These are phyloP conservation scores for Lydus trimaculatus DNA, from an alignment of 2,888 invertebrate genomes.

Conservation along the genomic window DNA sequence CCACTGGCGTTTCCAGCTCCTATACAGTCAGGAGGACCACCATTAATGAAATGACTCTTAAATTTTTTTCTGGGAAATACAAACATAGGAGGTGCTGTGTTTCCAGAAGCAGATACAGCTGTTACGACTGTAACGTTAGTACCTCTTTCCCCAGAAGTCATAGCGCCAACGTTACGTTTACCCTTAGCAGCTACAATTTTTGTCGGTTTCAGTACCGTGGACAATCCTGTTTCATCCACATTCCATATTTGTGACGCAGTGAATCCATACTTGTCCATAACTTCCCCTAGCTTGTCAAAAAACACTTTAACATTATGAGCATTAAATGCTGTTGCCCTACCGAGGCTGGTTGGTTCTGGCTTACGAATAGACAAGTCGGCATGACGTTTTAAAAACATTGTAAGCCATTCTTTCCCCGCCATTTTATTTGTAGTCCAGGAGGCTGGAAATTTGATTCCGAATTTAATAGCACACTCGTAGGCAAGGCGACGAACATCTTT, in stretches of 20 bases:
- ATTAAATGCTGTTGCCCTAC: slow-evolving; percentile 31
- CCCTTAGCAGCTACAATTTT: slow-evolving; percentile 44
- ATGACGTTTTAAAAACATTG: slow-evolving; percentile 26
- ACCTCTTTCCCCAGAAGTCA: slow-evolving; percentile 43
- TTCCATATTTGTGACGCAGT: slow-evolving; percentile 42
- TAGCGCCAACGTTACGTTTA: slow-evolving; percentile 21
- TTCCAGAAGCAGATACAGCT: slow-evolving; percentile 25
- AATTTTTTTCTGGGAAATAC: slow-evolving; percentile 26
- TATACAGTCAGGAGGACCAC: background rate
- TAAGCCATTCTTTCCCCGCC: slow-evolving; percentile 30
- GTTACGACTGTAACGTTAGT: slow-evolving; percentile 42
- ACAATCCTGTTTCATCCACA: slow-evolving; percentile 44
- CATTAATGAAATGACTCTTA: background rate
- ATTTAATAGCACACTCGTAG: background rate
- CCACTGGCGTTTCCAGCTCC: background rate
- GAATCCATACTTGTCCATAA: slow-evolving; percentile 32
- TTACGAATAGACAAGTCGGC: background rate
- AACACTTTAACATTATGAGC: slow-evolving; percentile 19
- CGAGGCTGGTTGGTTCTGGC: slow-evolving; percentile 27
- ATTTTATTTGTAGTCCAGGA: slow-evolving; percentile 24
- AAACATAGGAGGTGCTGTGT: slow-evolving; percentile 30
- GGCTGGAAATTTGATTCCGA: slow-evolving; percentile 18
- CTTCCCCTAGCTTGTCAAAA: slow-evolving; percentile 25
- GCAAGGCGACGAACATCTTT: slow-evolving; percentile 23
- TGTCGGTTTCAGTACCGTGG: slow-evolving; percentile 29